Evolutionary conservation across 2,113 vertebrate species (phyloP).

Genomic region (Corythaixoides concolor): DNA sequence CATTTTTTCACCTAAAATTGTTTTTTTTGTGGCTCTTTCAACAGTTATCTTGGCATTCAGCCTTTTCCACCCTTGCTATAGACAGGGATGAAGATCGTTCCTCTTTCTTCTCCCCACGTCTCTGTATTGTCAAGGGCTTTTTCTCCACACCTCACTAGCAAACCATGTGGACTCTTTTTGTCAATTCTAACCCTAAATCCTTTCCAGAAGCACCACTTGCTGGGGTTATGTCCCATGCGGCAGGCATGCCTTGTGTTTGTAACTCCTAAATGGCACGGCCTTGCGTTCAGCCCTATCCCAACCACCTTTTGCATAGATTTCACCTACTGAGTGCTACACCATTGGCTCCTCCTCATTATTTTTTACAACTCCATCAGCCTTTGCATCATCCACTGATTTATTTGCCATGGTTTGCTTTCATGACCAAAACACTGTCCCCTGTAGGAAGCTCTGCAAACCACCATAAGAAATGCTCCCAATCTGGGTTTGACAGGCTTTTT

Average conservation of each 20-base stretch:
- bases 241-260: not conserved
- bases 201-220: not conserved
- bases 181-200: not conserved
- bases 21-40: not conserved
- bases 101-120: not conserved
- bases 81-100: not conserved
- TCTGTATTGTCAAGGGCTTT: not conserved
- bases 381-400: not conserved
- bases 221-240: not conserved
- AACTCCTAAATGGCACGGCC: not conserved
- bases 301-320: not conserved
- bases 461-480: not conserved
- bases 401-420: not conserved
- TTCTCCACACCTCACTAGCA: not conserved
- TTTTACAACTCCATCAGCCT: not conserved
- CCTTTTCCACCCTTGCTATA: not conserved
- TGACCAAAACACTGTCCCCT: not conserved
- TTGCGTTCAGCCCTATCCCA: not conserved
- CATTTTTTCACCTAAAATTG: not conserved
- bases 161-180: not conserved
- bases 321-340: not conserved
- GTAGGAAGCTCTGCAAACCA: not conserved
- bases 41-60: not conserved
- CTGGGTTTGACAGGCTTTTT: not conserved
- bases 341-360: not conserved